A percentile compares a stretch with the other conserved stretches of the same genome.
These are phyloP conservation scores for Zaprionus ghesquierei DNA, from an alignment of 1,140 invertebrate genomes.

Conservation along the genomic window DNA sequence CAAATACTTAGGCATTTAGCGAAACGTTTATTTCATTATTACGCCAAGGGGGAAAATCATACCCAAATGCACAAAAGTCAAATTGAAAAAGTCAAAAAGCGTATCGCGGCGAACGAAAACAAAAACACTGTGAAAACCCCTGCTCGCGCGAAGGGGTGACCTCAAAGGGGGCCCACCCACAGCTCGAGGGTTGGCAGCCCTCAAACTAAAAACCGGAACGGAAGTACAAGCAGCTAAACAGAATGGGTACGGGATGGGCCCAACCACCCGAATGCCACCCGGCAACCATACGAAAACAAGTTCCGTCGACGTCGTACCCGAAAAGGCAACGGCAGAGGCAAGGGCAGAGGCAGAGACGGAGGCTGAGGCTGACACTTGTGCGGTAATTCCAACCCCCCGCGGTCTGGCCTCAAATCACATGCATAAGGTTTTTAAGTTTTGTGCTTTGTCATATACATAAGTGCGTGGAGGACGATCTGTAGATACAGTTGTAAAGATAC, in stretches of 20 bases:
- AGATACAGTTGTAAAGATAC: constrained; percentile 81
- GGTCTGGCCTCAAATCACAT: constrained; percentile 67
- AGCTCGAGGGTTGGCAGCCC: constrained; percentile 38
- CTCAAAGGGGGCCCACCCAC: constrained; percentile 42
- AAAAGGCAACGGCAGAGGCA: constrained; percentile 12
- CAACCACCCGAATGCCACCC: constrained; percentile 37
- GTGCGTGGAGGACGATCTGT: constrained; percentile 71
- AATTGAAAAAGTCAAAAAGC: constrained; percentile 80
- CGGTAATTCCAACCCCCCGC: constrained; percentile 25
- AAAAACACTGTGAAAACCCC: constrained; percentile 1
- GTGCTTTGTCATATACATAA: constrained; percentile 73
- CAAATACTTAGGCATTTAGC: constrained; percentile 80
- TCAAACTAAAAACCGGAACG: constrained; percentile 69
- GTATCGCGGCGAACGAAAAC: constrained; percentile 18
- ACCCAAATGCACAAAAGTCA: constrained; percentile 53
- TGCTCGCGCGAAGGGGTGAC: constrained; percentile 1
- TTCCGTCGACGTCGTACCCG: background rate
- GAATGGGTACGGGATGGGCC: background rate
- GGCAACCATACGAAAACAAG: constrained; percentile 47
- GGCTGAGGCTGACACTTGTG: constrained; percentile 63
- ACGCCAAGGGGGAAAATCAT: constrained; percentile 54
- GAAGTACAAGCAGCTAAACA: constrained; percentile 52
- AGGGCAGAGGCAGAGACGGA: constrained; percentile 20
- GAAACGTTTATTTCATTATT: constrained; percentile 82
- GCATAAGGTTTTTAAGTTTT: constrained; percentile 80